Evolutionary conservation across 2,888 invertebrate genomes (phyloP).

Genomic region (Sesia apiformis): DNA sequence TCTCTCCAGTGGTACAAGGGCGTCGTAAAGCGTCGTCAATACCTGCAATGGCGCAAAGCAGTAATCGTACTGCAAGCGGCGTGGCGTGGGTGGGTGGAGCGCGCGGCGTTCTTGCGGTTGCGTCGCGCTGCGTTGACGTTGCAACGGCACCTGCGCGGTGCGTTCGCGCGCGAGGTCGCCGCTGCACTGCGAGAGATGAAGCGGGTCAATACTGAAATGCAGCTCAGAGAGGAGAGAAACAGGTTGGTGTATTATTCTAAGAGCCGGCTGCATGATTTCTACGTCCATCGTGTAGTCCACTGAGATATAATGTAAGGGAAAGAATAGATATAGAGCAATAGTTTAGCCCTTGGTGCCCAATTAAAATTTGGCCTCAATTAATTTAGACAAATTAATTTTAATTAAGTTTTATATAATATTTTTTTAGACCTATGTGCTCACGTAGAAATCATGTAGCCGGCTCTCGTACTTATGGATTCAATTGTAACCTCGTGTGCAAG

Average conservation of each 20-base stretch:
- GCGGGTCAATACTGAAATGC: constrained; percentile 89
- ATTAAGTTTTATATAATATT: too few relatives aligned
- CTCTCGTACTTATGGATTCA: too few relatives aligned
- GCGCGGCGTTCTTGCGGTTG: constrained; percentile 85
- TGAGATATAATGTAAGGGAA: too few relatives aligned
- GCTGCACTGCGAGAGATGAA: constrained; percentile 90
- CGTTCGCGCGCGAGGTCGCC: constrained; percentile 92
- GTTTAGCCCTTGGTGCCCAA: too few relatives aligned
- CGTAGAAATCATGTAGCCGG: too few relatives aligned
- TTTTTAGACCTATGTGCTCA: too few relatives aligned
- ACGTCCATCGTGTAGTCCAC: too few relatives aligned
- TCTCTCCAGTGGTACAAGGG: constrained; percentile 77
- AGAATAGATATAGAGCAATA: too few relatives aligned
- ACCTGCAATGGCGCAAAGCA: constrained; percentile 77
- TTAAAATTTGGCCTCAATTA: too few relatives aligned
- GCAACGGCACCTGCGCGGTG: constrained; percentile 89
- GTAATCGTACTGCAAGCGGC: constrained; percentile 86
- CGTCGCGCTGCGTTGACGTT: constrained; percentile 90
- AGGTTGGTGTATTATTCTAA: constrained; percentile 33
- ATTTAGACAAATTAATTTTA: too few relatives aligned
- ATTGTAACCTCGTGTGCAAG: constrained; percentile 15
- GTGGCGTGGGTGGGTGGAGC: constrained; percentile 88
- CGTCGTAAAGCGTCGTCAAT: constrained; percentile 78
- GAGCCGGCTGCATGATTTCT: too few relatives aligned
- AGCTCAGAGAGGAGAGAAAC: constrained; percentile 79